Percentiles rank a stretch among this genome's conserved stretches.
Evolutionary conservation across 2,797 vertebrate genomes (phyloP).

Genomic region (Sebastes glaucus): DNA sequence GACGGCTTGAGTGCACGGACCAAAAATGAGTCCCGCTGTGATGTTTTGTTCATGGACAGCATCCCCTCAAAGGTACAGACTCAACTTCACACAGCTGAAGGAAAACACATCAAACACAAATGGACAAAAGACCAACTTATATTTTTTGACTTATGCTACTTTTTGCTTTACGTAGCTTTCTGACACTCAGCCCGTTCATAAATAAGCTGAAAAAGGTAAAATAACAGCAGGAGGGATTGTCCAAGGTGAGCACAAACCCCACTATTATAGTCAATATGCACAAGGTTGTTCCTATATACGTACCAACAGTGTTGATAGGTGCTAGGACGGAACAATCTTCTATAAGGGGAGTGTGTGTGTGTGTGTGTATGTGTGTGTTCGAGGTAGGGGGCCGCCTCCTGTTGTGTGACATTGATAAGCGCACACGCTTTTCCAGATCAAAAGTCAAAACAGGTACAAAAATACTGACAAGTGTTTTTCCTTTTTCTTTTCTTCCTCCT

Average conservation of each 20-base stretch:
- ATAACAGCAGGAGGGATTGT: constrained; percentile 14
- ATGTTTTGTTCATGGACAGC: constrained; percentile 3
- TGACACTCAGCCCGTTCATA: constrained; percentile 4
- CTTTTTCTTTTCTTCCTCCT: neutral
- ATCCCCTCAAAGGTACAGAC: neutral
- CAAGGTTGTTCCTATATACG: constrained; percentile 25
- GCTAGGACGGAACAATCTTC: constrained; percentile 8
- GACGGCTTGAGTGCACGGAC: constrained; percentile 21
- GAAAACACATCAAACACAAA: neutral
- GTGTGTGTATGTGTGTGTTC: neutral
- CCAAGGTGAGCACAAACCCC: constrained; percentile 32
- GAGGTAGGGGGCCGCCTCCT: constrained; percentile 10
- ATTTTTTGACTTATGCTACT: neutral
- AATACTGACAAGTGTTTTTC: constrained; percentile 7
- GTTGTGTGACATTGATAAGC: constrained; percentile 29
- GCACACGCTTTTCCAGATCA: constrained; percentile 18
- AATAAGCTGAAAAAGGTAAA: neutral
- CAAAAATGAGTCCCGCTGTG: constrained; percentile 25
- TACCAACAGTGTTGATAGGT: neutral
- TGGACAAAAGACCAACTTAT: neutral
- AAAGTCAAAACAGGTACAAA: constrained; percentile 29
- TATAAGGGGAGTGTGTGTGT: constrained; percentile 1
- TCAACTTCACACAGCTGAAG: neutral
- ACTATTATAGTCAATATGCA: constrained; percentile 32
- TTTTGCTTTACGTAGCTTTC: neutral